Evolutionary conservation across 1,140 invertebrate species (phyloP).

Genomic region (Philaenus spumarius): DNA sequence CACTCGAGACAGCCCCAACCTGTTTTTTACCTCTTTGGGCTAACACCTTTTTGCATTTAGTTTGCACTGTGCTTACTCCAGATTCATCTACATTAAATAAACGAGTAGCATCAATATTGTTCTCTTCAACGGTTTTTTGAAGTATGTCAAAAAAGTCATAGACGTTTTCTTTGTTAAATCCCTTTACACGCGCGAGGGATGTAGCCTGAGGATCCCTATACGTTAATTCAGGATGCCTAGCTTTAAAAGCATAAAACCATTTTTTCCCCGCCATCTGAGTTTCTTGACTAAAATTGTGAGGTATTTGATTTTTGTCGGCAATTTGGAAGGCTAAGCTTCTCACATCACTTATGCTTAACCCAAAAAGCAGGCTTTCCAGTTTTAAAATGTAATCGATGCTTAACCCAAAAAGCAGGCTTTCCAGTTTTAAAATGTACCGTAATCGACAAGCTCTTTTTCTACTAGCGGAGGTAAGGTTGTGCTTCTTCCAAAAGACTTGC

Average conservation of each 20-base stretch:
- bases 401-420: conserved; percentile 14
- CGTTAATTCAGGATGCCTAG: conserved; percentile 35
- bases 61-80: no score
- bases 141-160: no score
- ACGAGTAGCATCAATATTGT: no score
- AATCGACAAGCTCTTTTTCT: no score
- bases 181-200: conserved; percentile 34
- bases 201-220: conserved; percentile 39
- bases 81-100: no score
- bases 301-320: conserved; percentile 11
- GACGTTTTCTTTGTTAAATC: no score
- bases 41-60: conserved; percentile 18
- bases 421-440: conserved; percentile 5
- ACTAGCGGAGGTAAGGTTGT: no score
- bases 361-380: conserved; percentile 12
- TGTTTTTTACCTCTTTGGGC: conserved; percentile 1
- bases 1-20: conserved; percentile 24
- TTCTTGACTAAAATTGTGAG: conserved; percentile 9
- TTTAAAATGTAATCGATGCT: conserved; percentile 8
- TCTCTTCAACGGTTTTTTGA: no score
- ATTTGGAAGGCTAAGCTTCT: conserved; percentile 18
- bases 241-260: conserved; percentile 17
- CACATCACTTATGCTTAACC: conserved; percentile 7
- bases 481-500: no score
- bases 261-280: conserved; percentile 17